Base-by-base conservation (phyloP, 2,113 vertebrate genomes). In the Formicarius rufipectus region DNA sequence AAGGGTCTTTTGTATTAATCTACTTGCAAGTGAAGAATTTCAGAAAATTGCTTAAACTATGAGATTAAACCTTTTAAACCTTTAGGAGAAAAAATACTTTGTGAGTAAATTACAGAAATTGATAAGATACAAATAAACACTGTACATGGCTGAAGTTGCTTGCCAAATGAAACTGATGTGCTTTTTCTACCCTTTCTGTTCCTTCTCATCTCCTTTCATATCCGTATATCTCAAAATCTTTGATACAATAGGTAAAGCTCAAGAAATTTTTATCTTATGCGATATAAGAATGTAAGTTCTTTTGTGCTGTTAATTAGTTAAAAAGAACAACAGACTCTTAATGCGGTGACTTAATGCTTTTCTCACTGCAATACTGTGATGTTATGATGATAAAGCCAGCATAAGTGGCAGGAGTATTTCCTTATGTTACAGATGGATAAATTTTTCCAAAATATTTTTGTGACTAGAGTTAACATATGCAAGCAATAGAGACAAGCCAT, bases 381-480 rank as follows among this genome's bases (percentile, higher is more conserved):
- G 45, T 76, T 95, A 44, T 14, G 60, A 59, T 84, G 68, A 84
- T 68, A 90, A 92, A 81, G n/a, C 56, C 64, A 93, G 73, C 49
- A 21, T 20, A 93, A 91, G 85, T 82, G 88, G 74, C n/a, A 66
- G 81, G 90, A 88, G 68, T 95, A 85, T 83, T 95, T 94, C 88
- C 73, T 12, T 92, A 53, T 90, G 92, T 94, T 97, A 73, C 62
- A 92, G 56, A 90, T 71, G 83, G 76, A 93, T 86, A 78, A 9
- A 25, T 72, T 93, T 93, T 94, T 84, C 85, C 60, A 93, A 85
- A 95, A 93, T 95, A 86, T 84, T 96, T 85, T 80, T 87, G 72
- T 88, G 76, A 78, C 69, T 89, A 25, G n/a, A 78, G 47, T 92
- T 84, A 50, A 63, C 3, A 16, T 84, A 49, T 95, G 90, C 86